Percentiles rank a stretch among this genome's conserved stretches.
Conservation (phyloP, 2,888 invertebrate genomes). For the Latrodectus elegans region DNA sequence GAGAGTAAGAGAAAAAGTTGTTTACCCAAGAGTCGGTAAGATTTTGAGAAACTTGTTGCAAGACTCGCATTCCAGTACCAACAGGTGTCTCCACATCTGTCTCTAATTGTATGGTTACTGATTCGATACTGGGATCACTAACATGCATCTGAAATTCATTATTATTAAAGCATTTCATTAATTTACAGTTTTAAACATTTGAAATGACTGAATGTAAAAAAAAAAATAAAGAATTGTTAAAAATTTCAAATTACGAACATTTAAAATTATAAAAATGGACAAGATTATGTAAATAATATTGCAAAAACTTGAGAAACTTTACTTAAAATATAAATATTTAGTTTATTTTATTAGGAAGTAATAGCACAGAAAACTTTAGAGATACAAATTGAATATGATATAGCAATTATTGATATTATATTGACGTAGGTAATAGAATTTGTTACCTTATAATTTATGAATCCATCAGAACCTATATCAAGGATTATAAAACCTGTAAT, state of each 20-base stretch:
- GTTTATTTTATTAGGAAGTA: too few species aligned
- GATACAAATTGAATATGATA: background rate
- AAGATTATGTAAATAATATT: too few species aligned
- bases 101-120: constrained; percentile 39
- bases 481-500: constrained; percentile 69
- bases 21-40: constrained; percentile 61
- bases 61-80: constrained; percentile 42
- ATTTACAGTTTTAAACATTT: background rate
- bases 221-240: background rate
- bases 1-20: too few species aligned
- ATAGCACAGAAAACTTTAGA: too few species aligned
- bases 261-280: too few species aligned
- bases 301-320: too few species aligned
- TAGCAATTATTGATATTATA: background rate
- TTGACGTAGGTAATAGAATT: background rate
- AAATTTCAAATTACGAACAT: background rate
- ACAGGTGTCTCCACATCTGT: constrained; percentile 59
- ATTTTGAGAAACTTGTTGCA: constrained; percentile 55
- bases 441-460: constrained; percentile 70
- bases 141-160: constrained; percentile 52
- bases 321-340: too few species aligned
- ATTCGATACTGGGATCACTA: constrained; percentile 47
- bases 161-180: background rate
- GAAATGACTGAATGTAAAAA: background rate
- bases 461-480: constrained; percentile 70